These are phyloP conservation scores for Rhaphigaster nebulosa DNA, from an alignment of 2,888 invertebrate species.

Conservation along the genomic window DNA sequence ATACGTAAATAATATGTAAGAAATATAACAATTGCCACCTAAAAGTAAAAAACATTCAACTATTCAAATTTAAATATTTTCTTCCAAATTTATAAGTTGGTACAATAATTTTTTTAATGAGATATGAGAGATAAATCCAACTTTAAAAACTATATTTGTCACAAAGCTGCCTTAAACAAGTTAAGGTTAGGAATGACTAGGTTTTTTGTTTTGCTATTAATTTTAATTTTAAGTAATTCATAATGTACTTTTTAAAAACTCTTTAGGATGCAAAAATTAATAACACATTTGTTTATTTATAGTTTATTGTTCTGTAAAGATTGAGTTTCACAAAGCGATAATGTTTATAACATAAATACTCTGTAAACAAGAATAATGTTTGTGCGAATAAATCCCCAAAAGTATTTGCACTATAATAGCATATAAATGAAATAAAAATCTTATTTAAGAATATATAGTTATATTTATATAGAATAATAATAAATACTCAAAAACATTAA, in stretches of 20 bases:
- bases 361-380: slow-evolving; percentile 50
- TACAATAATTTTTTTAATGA: not conserved
- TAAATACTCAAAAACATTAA: slow-evolving; percentile 57
- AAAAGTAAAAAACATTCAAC: no score
- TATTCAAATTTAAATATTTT: not conserved
- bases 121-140: not conserved
- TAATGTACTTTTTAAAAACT: not conserved
- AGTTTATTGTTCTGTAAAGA: slow-evolving; percentile 40
- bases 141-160: not conserved
- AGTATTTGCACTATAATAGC: slow-evolving; percentile 54
- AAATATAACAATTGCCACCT: not conserved
- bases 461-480: slow-evolving; percentile 55
- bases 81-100: not conserved
- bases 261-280: not conserved
- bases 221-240: not conserved
- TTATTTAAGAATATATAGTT: slow-evolving; percentile 52
- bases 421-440: slow-evolving; percentile 46
- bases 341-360: slow-evolving; percentile 49
- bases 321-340: slow-evolving; percentile 30
- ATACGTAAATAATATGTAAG: not conserved
- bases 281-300: slow-evolving; percentile 23
- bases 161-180: slow-evolving; percentile 13
- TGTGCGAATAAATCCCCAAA: slow-evolving; percentile 57
- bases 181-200: slow-evolving; percentile 57
- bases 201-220: not conserved